These are phyloP conservation scores for Mionectes macconnelli DNA, from an alignment of 2,113 vertebrate genomes.

Conservation along the genomic window DNA sequence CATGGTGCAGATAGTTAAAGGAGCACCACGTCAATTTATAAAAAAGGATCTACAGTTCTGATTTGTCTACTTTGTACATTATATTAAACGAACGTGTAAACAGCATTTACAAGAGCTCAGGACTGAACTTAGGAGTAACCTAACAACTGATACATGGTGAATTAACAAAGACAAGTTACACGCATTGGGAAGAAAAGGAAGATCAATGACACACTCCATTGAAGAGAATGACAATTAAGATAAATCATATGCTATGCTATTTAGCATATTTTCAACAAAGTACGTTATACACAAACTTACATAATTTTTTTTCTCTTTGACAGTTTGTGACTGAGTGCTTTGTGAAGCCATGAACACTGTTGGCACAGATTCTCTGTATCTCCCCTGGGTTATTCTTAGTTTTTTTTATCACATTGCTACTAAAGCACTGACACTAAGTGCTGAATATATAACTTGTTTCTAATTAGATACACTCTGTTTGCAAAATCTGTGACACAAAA, in stretches of 20 bases:
- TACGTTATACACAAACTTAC: neutral
- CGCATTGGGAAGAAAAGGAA: neutral
- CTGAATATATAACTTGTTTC: slow-evolving; percentile 62
- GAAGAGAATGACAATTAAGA: slow-evolving; percentile 40
- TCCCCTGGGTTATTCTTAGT: slow-evolving; percentile 47
- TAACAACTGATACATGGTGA: neutral
- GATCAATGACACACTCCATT: slow-evolving; percentile 2
- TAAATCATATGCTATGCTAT: neutral
- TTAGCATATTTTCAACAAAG: slow-evolving; percentile 24
- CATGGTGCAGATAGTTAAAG: neutral
- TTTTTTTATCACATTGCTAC: slow-evolving; percentile 45
- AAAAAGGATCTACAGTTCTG: neutral
- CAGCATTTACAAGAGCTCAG: neutral
- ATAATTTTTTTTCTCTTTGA: neutral
- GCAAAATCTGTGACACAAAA: slow-evolving; percentile 48
- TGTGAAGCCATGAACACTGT: neutral
- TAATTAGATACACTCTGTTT: slow-evolving; percentile 63
- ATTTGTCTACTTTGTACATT: neutral
- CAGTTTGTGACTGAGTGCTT: slow-evolving; percentile 13
- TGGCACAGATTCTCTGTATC: slow-evolving; percentile 40
- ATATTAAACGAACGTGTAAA: neutral
- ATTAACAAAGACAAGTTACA: slow-evolving; percentile 8
- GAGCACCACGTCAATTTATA: neutral
- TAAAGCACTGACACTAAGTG: slow-evolving; percentile 37
- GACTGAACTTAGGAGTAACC: neutral